phyloP scores from a whole-genome alignment of 1,140 invertebrate genomes.

The Trichomalopsis sarcophagae region DNA sequence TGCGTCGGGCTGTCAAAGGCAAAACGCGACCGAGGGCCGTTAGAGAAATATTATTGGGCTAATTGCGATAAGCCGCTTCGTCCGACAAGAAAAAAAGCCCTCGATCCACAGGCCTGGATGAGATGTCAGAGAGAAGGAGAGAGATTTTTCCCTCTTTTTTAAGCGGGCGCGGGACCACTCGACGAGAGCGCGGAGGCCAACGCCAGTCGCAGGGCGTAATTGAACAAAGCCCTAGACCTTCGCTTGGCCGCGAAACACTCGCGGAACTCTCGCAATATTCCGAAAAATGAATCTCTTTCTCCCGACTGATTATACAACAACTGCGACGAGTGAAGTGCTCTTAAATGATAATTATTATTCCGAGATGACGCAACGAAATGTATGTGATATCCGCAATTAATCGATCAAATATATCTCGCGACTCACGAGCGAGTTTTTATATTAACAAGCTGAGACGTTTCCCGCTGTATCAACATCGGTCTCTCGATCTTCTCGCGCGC shows the following conservation, averaged over 20 bases:
- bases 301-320: too few species aligned
- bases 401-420: too few species aligned
- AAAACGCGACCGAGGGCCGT: slow-evolving; percentile 29
- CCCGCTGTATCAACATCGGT: slow-evolving; percentile 16
- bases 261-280: slow-evolving; percentile 66
- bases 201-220: slow-evolving; percentile 65
- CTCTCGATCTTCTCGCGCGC: not conserved
- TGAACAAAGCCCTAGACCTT: slow-evolving; percentile 72
- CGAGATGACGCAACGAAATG: too few species aligned
- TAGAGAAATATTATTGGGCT: slow-evolving; percentile 52
- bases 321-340: too few species aligned
- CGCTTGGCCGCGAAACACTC: slow-evolving; percentile 61
- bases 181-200: slow-evolving; percentile 27
- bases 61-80: slow-evolving; percentile 49
- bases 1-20: slow-evolving; percentile 35
- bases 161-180: slow-evolving; percentile 60
- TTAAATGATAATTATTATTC: too few species aligned
- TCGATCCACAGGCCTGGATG: slow-evolving; percentile 11
- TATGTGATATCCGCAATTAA: too few species aligned
- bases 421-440: not conserved
- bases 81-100: slow-evolving; percentile 37
- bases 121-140: slow-evolving; percentile 13
- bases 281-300: slow-evolving; percentile 67
- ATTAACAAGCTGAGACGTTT: slow-evolving; percentile 13
- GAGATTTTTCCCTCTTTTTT: slow-evolving; percentile 64